Conservation (phyloP, 1,140 invertebrate species). For the Drosophila mayri region DNA sequence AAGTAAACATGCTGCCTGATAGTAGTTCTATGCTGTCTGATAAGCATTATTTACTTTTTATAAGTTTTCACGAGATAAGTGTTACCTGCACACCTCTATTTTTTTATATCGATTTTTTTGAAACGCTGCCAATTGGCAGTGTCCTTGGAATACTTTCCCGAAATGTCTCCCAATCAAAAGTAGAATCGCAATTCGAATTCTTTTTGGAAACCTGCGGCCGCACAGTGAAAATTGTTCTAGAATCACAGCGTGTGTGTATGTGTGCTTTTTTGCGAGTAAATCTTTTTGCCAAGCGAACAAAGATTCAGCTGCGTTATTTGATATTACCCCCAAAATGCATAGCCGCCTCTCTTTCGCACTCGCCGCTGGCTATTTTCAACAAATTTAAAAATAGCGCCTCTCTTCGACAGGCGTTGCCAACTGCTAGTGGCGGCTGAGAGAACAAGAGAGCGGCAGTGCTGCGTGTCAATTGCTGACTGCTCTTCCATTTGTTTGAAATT, state of each 20-base stretch:
- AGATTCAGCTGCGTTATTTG: conserved; percentile 67
- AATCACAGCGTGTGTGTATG: conserved; percentile 30
- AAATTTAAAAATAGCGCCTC: conserved; percentile 77
- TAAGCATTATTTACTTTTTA: conserved; percentile 37
- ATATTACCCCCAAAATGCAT: conserved; percentile 50
- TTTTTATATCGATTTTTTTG: conserved; percentile 37
- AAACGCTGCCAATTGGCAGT: conserved; percentile 64
- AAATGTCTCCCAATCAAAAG: conserved; percentile 55
- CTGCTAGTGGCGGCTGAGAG: conserved; percentile 16
- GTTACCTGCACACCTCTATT: conserved; percentile 49
- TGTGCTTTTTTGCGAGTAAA: conserved; percentile 43
- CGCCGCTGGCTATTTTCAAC: conserved; percentile 57
- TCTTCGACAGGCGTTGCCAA: conserved; percentile 62
- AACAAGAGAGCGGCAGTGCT: conserved; percentile 4
- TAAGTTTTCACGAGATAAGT: conserved; percentile 33
- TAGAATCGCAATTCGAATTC: conserved; percentile 46
- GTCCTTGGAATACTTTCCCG: conserved; percentile 76
- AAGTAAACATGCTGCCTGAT: conserved; percentile 55
- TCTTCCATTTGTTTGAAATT: conserved; percentile 43
- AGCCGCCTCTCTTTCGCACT: conserved; percentile 55
- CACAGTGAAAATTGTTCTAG: conserved; percentile 57
- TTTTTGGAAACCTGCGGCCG: conserved; percentile 61
- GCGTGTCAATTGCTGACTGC: conserved; percentile 35
- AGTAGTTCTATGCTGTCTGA: conserved; percentile 21
- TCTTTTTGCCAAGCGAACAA: conserved; percentile 66